Conservation (phyloP, 2,797 vertebrate genomes). For the Neosilurus mollespiculum region DNA sequence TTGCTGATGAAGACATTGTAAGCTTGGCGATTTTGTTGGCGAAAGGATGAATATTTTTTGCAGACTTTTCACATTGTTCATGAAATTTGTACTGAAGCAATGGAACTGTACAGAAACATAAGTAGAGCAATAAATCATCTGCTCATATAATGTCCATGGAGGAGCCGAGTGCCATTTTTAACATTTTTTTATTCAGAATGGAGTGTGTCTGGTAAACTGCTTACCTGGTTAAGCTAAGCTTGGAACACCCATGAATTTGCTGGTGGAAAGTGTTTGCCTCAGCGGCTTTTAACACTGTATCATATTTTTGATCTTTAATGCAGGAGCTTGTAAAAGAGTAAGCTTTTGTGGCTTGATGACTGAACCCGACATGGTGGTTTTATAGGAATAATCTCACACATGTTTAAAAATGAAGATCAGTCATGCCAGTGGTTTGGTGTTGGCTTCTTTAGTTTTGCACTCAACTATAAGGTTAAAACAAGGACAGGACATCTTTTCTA, state of each 20-base stretch:
- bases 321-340: neutral
- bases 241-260: slow-evolving; percentile 46
- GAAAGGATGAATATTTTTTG: slow-evolving; percentile 8
- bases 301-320: slow-evolving; percentile 55
- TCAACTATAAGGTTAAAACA: neutral
- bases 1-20: slow-evolving; percentile 17
- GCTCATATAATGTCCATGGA: neutral
- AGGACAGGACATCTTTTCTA: neutral
- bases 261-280: slow-evolving; percentile 42
- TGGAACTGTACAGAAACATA: slow-evolving; percentile 11
- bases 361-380: neutral
- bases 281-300: slow-evolving; percentile 45
- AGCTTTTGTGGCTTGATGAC: too few relatives aligned
- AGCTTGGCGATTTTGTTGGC: slow-evolving; percentile 21
- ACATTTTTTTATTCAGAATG: neutral
- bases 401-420: neutral
- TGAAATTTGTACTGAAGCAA: slow-evolving; percentile 42
- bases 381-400: neutral
- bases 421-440: neutral
- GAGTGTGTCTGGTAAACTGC: slow-evolving; percentile 54
- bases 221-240: slow-evolving; percentile 52
- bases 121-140: slow-evolving; percentile 52
- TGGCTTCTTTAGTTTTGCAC: neutral
- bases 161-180: slow-evolving; percentile 8
- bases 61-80: slow-evolving; percentile 37